Conservation (phyloP, 2,797 vertebrate species). For the Falco novaeseelandiae region DNA sequence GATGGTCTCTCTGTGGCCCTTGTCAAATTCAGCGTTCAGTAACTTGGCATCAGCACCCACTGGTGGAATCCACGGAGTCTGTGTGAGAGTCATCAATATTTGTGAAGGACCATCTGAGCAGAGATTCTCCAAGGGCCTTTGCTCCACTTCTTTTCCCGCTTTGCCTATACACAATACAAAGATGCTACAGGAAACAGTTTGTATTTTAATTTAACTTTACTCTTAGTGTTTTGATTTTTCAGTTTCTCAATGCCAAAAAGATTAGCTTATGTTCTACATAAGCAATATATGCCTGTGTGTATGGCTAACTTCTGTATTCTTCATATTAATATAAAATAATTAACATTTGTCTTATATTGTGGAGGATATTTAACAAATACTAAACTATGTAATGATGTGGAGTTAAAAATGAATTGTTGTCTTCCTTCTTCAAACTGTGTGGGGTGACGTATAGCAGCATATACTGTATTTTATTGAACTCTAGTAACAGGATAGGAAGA, state of each 20-base stretch:
- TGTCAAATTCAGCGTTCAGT: not conserved
- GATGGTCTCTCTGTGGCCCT: not conserved
- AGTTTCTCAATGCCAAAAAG: not conserved
- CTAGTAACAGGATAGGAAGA: not conserved
- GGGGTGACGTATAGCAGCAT: not conserved
- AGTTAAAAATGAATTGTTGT: not conserved
- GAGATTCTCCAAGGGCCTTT: not conserved
- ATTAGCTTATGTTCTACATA: not conserved
- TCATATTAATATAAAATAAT: not conserved
- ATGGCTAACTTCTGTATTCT: not conserved
- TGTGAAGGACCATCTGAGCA: not conserved
- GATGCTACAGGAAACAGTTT: not conserved
- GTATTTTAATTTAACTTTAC: not conserved
- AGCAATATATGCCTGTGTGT: not conserved
- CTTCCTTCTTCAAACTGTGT: not conserved
- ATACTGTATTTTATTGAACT: not conserved
- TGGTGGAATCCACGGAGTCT: not conserved
- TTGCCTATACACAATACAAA: not conserved
- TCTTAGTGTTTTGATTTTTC: not conserved
- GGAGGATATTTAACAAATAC: not conserved
- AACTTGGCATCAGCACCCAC: not conserved
- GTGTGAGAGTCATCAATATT: not conserved
- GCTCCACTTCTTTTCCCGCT: not conserved
- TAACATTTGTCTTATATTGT: not conserved
- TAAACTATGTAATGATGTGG: not conserved